A percentile compares a stretch with the other conserved stretches of the same genome.
Evolutionary conservation across 2,113 vertebrate genomes (phyloP).

Genomic region (Cyanoderma ruficeps): DNA sequence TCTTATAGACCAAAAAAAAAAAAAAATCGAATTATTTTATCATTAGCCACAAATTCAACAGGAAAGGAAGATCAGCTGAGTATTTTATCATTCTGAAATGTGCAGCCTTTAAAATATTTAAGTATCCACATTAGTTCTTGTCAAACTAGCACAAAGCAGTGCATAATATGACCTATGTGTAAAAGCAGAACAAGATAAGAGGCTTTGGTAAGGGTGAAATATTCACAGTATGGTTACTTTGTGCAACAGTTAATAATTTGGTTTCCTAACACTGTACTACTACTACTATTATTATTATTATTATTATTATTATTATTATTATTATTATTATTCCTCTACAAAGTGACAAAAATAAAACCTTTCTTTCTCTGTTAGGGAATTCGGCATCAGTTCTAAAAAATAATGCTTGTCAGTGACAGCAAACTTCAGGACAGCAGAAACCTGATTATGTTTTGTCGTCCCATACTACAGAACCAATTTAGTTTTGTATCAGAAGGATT

Average conservation of each 20-base stretch:
- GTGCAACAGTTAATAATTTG: constrained; percentile 47
- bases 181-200: constrained; percentile 80
- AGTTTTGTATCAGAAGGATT: neutral
- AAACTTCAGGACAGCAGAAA: neutral
- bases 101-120: constrained; percentile 85
- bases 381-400: neutral
- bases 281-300: neutral
- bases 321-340: neutral
- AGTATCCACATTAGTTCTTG: constrained; percentile 85
- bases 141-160: constrained; percentile 77
- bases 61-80: constrained; percentile 69
- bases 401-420: neutral
- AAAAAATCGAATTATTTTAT: constrained; percentile 68
- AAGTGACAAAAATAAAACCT: neutral
- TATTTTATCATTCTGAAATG: constrained; percentile 80
- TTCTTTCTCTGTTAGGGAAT: neutral
- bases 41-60: constrained; percentile 74
- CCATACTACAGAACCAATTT: neutral
- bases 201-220: constrained; percentile 65
- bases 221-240: constrained; percentile 55
- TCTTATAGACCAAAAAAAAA: constrained; percentile 23
- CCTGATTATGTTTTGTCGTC: neutral
- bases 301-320: neutral
- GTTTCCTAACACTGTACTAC: neutral
- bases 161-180: constrained; percentile 76